Percentiles rank a stretch among this genome's conserved stretches.
phyloP scores from a whole-genome alignment of 1,140 invertebrate species.

The Polyergus mexicanus region DNA sequence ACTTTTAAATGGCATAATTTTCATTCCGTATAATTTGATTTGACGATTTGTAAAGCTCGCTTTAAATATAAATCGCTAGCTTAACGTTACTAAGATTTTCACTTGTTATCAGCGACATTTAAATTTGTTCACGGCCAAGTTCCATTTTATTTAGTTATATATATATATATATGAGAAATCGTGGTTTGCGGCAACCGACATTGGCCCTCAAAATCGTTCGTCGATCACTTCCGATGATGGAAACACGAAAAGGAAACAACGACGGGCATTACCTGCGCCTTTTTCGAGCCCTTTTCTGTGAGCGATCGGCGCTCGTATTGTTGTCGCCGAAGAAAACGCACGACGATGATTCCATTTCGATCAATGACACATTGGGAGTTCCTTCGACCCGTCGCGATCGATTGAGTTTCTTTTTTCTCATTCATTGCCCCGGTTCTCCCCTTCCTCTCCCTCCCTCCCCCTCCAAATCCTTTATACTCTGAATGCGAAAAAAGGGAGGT shows the following conservation, averaged over 20 bases:
- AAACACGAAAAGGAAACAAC: conserved; percentile 51
- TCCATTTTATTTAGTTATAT: not conserved
- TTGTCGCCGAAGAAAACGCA: conserved; percentile 64
- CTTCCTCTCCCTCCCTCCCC: not conserved
- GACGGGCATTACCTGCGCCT: conserved; percentile 55
- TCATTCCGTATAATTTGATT: not conserved
- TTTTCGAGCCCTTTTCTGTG: conserved; percentile 49
- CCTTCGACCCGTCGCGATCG: conserved; percentile 65
- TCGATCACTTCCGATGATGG: conserved; percentile 51
- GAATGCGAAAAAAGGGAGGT: conserved; percentile 42
- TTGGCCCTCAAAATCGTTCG: conserved; percentile 22
- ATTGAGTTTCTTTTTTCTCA: conserved; percentile 71
- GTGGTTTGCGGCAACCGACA: conserved; percentile 28
- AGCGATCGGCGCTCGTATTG: conserved; percentile 54
- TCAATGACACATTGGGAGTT: conserved; percentile 68
- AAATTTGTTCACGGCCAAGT: not conserved
- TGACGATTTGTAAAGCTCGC: not conserved
- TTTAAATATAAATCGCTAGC: not conserved
- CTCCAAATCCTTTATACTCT: not conserved
- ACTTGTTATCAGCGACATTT: not conserved
- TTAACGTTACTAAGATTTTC: not conserved
- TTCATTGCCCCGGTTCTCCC: conserved; percentile 62
- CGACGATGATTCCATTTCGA: conserved; percentile 72
- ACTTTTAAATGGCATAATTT: not conserved
- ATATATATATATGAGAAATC: not conserved